Evolutionary conservation across 2,113 vertebrate genomes (phyloP).

Genomic region (Hippoglossus stenolepis): DNA sequence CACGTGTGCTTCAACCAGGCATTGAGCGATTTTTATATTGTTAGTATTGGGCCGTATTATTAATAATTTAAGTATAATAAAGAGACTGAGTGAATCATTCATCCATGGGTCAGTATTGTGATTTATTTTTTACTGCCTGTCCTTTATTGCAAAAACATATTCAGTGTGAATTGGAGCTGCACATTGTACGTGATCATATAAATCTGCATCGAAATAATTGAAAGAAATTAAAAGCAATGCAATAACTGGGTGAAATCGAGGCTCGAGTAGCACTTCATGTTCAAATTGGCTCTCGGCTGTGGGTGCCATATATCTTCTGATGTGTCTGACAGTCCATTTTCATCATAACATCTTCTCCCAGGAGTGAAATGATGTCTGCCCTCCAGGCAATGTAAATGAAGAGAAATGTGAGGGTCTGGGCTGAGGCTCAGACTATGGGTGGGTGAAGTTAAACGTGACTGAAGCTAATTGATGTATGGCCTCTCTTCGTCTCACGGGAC

Average conservation of each 20-base stretch:
- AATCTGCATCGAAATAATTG: constrained; percentile 23
- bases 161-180: not conserved
- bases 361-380: constrained; percentile 63
- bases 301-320: constrained; percentile 58
- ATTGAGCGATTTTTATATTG: not conserved
- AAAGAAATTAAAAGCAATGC: constrained; percentile 19
- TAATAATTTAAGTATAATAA: constrained; percentile 2
- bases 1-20: too few relatives aligned
- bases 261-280: constrained; percentile 22
- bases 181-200: not conserved
- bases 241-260: constrained; percentile 28
- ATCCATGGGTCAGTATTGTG: not conserved
- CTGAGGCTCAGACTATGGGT: constrained; percentile 34
- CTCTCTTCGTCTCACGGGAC: constrained; percentile 56
- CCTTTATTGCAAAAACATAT: not conserved
- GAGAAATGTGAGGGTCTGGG: constrained; percentile 60
- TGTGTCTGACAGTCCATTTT: constrained; percentile 64
- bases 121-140: not conserved
- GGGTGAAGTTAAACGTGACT: constrained; percentile 67
- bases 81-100: constrained; percentile 26
- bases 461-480: constrained; percentile 71
- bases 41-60: constrained; percentile 8
- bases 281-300: constrained; percentile 40
- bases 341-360: constrained; percentile 68
- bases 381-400: constrained; percentile 70